phyloP scores from a whole-genome alignment of 2,888 invertebrate species.

The Stomorhina lunata region DNA sequence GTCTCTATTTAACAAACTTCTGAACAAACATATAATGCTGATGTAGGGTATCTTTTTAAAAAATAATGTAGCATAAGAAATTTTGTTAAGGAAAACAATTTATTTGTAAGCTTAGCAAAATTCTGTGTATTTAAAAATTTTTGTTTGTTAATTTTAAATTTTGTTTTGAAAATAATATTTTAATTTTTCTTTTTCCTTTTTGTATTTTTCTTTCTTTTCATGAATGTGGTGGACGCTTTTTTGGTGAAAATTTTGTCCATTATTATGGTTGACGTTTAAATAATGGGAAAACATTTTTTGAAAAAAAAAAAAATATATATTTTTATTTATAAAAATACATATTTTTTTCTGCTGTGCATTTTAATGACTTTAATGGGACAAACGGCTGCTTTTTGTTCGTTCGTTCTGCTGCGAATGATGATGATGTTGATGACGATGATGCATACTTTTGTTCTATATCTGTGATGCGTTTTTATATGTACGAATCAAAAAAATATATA shows the following conservation, averaged over 20 bases:
- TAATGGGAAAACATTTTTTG: constrained; percentile 49
- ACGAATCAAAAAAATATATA: constrained; percentile 33
- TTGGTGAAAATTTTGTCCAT: background rate
- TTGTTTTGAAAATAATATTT: constrained; percentile 8
- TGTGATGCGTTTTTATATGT: constrained; percentile 26
- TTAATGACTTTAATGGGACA: constrained; percentile 26
- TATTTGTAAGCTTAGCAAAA: constrained; percentile 58
- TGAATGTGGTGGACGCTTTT: background rate
- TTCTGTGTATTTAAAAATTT: constrained; percentile 53
- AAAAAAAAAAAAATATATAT: constrained; percentile 13
- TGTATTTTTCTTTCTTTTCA: constrained; percentile 28
- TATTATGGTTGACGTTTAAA: constrained; percentile 39
- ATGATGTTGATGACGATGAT: constrained; percentile 5
- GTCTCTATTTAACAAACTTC: too few species aligned
- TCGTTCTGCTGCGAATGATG: too few species aligned
- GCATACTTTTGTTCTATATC: background rate
- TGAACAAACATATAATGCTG: background rate
- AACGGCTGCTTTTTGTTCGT: too few species aligned
- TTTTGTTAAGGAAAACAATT: constrained; percentile 15
- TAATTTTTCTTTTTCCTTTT: constrained; percentile 8
- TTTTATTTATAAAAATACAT: constrained; percentile 5
- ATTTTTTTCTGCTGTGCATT: constrained; percentile 29
- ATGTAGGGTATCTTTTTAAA: background rate
- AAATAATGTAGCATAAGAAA: background rate
- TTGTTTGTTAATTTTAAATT: constrained; percentile 9